Evolutionary conservation across 2,113 vertebrate genomes (phyloP), one percentile per base, ranked within the genome.

Genomic region (Cheilinus undulatus): DNA sequence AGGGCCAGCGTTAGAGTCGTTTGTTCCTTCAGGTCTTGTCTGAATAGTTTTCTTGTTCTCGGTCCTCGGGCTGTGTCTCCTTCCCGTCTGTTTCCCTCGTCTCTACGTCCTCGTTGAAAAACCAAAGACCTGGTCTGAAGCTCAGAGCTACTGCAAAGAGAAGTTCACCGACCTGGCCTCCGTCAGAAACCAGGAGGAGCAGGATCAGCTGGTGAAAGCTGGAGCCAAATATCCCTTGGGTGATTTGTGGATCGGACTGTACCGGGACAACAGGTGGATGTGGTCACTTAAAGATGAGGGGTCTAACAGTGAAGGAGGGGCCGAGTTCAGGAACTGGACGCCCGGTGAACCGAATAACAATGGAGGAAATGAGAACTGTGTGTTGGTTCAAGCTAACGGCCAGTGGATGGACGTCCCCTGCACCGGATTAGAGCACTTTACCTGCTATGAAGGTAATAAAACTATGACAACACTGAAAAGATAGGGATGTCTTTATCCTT

Each of bases 111-210:
- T 34, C 8, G 36, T 53, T 32, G 20, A 61, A 32, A 0, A 10
- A 3, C 9, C 14, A 23, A 4, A n/a, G 6, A 28, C n/a, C 13
- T 70, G 68, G 56, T 0, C 13, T 30, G 24, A 70, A 43, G 56
- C 56, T 13, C 56, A n/a, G 34, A 43, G 15, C 5, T 60, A 50
- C 56, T 70, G 54, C 67, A 70, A 56, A 24, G 0, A 0, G 12
- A 20, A 30, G 17, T 32, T 45, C 57, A 32, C 7, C 2, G 48
- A 71, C 57, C 48, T 61, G 36, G 69, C 69, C 36, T 45, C 68
- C 4, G 34, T 24, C 22, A 5, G 13, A 1, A 42, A 32, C 36
- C 6, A 52, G 36, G 46, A 52, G 23, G 23, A 51, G 40, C 19
- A 14, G 57, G 3, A 40, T 14, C 0, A 19, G n/a, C 26, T 61